Evolutionary conservation across 2,113 vertebrate species (phyloP).

Genomic region (Myodes glareolus): DNA sequence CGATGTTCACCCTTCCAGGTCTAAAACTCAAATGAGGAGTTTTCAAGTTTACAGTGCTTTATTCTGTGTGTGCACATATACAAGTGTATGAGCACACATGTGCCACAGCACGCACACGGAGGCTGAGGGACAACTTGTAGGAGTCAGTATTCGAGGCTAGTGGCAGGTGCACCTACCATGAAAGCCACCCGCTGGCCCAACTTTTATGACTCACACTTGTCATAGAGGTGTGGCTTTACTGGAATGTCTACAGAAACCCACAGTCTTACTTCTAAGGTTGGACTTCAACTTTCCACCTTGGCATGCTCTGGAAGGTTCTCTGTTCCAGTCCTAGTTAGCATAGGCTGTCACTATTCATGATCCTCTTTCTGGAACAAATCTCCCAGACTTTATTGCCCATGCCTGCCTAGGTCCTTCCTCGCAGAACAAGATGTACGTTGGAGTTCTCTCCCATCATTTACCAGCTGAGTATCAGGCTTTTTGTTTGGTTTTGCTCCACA

Average conservation of each 20-base stretch:
- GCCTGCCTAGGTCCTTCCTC: neutral
- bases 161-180: too few relatives aligned
- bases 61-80: neutral
- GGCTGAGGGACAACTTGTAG: neutral
- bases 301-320: neutral
- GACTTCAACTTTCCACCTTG: neutral
- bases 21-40: neutral
- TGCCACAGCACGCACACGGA: neutral
- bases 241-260: neutral
- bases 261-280: neutral
- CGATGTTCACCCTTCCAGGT: neutral
- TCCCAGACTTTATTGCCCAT: neutral
- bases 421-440: neutral
- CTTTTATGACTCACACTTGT: constrained; percentile 2
- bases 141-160: neutral
- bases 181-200: neutral
- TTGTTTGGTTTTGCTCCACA: neutral
- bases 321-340: neutral
- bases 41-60: neutral
- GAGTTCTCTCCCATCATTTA: neutral
- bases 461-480: neutral
- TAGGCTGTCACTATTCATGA: neutral
- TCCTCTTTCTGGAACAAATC: neutral
- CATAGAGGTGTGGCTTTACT: neutral
- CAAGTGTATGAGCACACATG: too few relatives aligned